phyloP scores from a whole-genome alignment of 2,888 invertebrate genomes.

The Bibio marci region DNA sequence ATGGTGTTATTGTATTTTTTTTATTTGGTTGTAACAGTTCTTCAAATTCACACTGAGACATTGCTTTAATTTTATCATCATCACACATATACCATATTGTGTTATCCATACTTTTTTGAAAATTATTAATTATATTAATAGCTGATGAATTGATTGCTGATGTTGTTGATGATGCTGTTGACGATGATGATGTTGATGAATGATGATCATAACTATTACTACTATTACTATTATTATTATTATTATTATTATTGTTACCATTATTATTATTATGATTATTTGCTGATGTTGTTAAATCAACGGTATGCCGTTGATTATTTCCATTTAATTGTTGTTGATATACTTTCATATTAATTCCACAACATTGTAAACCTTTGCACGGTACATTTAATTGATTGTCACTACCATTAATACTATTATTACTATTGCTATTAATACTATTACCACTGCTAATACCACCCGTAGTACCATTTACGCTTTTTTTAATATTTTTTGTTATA shows the following conservation, averaged over 20 bases:
- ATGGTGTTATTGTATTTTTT: conserved; percentile 67
- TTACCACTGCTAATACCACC: neutral
- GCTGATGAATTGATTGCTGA: too few species aligned
- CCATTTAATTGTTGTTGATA: conserved; percentile 4
- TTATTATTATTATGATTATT: neutral
- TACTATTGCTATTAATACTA: conserved; percentile 8
- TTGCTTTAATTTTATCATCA: conserved; percentile 66
- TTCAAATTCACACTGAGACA: conserved; percentile 60
- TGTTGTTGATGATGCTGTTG: too few species aligned
- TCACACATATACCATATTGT: conserved; percentile 72
- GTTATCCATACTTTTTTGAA: conserved; percentile 11
- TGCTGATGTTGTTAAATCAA: too few species aligned
- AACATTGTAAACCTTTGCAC: conserved; percentile 40
- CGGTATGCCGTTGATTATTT: conserved; percentile 10
- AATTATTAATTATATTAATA: conserved; percentile 1
- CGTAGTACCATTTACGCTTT: conserved; percentile 21
- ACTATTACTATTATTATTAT: neutral
- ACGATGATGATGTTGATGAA: too few species aligned
- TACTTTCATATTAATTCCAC: conserved; percentile 31
- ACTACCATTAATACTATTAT: conserved; percentile 13
- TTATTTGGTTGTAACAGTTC: conserved; percentile 57
- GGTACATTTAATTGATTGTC: conserved; percentile 15
- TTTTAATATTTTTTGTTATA: conserved; percentile 28
- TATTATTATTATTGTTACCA: conserved; percentile 1
- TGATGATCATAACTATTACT: neutral